Conservation (phyloP, 92 coral and sea anemone genomes). For the Zoanthus sansibaricus region DNA sequence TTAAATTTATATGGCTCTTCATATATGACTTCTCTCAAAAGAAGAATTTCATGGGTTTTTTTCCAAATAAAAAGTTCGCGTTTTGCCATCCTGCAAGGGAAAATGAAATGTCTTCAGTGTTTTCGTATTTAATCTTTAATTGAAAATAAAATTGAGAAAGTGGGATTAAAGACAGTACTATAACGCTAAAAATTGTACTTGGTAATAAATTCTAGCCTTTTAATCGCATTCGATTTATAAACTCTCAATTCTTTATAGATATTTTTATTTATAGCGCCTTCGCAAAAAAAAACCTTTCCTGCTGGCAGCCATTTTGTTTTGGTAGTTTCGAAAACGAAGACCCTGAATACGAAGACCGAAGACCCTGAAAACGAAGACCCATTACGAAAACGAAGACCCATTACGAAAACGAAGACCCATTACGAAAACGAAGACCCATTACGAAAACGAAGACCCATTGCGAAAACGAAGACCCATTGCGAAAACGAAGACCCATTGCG, state of each 20-base stretch:
- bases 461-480: too few relatives aligned
- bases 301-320: neutral
- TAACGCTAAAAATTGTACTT: neutral
- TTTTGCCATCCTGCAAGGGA: neutral
- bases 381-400: too few relatives aligned
- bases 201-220: neutral
- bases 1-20: too few relatives aligned
- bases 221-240: neutral
- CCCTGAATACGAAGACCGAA: too few relatives aligned
- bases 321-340: too few relatives aligned
- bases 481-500: too few relatives aligned
- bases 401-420: too few relatives aligned
- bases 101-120: neutral
- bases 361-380: too few relatives aligned
- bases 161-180: neutral
- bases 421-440: too few relatives aligned
- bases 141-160: neutral
- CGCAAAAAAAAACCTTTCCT: neutral
- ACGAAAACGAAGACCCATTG: too few relatives aligned
- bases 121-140: neutral
- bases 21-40: neutral
- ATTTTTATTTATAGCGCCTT: neutral
- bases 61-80: conserved; percentile 17
- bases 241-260: neutral
- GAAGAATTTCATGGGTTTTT: conserved; percentile 5